Conservation (phyloP, 2,888 invertebrate genomes). For the Aricia artaxerxes region DNA sequence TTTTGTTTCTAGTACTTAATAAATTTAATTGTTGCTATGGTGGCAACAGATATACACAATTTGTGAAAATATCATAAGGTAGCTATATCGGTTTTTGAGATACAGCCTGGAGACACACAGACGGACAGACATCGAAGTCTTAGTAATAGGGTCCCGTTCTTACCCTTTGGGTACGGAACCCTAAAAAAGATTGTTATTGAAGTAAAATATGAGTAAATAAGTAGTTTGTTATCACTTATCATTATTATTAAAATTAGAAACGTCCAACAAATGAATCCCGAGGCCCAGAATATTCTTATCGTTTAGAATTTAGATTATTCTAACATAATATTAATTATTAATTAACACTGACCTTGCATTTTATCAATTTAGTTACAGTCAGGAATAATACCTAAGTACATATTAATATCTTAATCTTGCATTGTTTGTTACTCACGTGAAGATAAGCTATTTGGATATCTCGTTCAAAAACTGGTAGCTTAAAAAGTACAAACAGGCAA, state of each 20-base stretch:
- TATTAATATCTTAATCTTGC: neutral
- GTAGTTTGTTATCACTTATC: neutral
- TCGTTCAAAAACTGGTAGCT: neutral
- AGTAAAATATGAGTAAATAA: no score
- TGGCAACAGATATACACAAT: no score
- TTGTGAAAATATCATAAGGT: no score
- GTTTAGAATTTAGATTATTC: slow-evolving; percentile 22
- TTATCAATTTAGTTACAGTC: slow-evolving; percentile 11
- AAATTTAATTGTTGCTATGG: no score
- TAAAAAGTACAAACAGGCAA: no score
- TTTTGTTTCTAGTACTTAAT: no score
- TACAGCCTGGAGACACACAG: no score
- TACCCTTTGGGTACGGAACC: no score
- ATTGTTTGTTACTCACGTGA: neutral
- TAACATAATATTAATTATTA: neutral
- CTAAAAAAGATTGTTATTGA: no score
- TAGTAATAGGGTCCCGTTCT: no score
- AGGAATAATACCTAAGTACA: neutral
- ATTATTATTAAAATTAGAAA: neutral
- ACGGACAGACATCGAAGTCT: no score
- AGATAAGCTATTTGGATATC: neutral
- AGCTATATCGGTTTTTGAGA: no score
- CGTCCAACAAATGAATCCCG: neutral
- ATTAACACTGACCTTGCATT: slow-evolving; percentile 27
- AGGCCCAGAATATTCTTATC: slow-evolving; percentile 12